These are phyloP conservation scores for Salticus scenicus DNA, from an alignment of 2,888 invertebrate genomes.

Conservation along the genomic window DNA sequence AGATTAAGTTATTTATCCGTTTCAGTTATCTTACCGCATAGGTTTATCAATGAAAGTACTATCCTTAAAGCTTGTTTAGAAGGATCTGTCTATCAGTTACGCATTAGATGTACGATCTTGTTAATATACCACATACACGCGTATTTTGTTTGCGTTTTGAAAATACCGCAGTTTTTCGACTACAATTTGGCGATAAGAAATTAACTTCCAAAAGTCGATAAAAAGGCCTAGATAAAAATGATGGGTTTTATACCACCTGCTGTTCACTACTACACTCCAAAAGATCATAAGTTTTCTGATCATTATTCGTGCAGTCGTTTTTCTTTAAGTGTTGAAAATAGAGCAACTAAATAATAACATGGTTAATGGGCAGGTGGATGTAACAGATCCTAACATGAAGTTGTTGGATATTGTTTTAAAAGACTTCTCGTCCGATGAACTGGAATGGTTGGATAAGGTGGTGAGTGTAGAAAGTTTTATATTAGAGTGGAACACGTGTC, in stretches of 20 bases:
- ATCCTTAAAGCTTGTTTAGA: too few relatives aligned
- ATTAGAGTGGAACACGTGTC: too few relatives aligned
- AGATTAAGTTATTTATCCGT: too few relatives aligned
- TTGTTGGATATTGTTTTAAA: conserved; percentile 47
- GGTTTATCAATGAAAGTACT: too few relatives aligned
- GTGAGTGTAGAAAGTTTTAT: conserved; percentile 31
- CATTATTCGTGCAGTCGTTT: not conserved
- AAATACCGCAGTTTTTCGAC: conserved; percentile 43
- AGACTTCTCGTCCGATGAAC: conserved; percentile 54
- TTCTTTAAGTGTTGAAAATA: not conserved
- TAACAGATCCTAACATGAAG: conserved; percentile 28
- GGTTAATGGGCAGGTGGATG: conserved; percentile 28
- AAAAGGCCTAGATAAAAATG: conserved; percentile 30
- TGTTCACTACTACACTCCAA: not conserved
- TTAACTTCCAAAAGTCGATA: not conserved
- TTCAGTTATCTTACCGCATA: too few relatives aligned
- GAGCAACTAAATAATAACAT: conserved; percentile 12
- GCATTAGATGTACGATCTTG: not conserved
- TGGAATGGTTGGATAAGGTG: conserved; percentile 44
- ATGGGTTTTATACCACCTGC: conserved; percentile 45
- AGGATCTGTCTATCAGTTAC: not conserved
- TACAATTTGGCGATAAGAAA: not conserved
- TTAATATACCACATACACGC: not conserved
- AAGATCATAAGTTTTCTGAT: not conserved
- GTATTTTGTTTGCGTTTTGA: conserved; percentile 15